Evolutionary conservation across 2,888 invertebrate genomes (phyloP).

Genomic region (Pseudococcus longispinus): DNA sequence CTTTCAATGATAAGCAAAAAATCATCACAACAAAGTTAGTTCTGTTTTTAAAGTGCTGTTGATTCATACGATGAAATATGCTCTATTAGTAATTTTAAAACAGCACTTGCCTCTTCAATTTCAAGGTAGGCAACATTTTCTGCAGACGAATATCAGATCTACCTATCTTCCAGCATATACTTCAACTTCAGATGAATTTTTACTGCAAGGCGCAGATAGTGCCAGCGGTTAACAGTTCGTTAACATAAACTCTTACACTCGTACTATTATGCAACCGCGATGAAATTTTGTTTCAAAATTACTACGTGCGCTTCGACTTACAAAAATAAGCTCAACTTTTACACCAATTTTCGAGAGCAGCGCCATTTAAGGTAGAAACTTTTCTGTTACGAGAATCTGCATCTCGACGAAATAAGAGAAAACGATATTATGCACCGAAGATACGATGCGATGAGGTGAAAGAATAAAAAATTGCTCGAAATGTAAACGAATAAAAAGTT

Average conservation of each 20-base stretch:
- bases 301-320: neutral
- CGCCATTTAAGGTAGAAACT: neutral
- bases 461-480: neutral
- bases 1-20: too few species aligned
- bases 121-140: too few species aligned
- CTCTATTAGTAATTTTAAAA: too few species aligned
- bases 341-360: neutral
- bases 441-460: neutral
- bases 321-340: neutral
- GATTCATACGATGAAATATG: too few species aligned
- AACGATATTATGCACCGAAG: neutral
- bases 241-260: neutral
- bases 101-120: too few species aligned
- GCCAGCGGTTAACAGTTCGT: neutral
- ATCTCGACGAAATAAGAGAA: neutral
- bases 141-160: neutral
- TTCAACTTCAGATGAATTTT: neutral
- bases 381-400: neutral
- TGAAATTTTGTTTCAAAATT: neutral
- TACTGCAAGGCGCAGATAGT: neutral
- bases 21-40: too few species aligned
- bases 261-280: neutral
- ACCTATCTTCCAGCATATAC: neutral
- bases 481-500: slow-evolving; percentile 1
- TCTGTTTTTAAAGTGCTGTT: too few species aligned